Base-by-base conservation (phyloP, 2,888 invertebrate species). In the Calliphora vomitoria region DNA sequence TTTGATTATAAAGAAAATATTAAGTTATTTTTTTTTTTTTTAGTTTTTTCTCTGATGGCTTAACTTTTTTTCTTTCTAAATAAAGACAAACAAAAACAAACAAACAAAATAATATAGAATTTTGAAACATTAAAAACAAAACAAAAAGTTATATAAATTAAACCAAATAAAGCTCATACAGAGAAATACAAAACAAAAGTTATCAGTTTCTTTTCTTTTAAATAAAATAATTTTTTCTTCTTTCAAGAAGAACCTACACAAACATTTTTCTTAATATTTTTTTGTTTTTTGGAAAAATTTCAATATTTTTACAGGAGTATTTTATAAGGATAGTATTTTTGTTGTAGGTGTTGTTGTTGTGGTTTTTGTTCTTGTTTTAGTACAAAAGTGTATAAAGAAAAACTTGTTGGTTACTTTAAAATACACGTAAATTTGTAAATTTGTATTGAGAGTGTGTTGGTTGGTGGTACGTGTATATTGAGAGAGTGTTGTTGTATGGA, bases 11-110 rank as follows among this genome's bases (percentile, higher is more conserved):
- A 69, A 82, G 55, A 55, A 18, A 64, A 3, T 11, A 60, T 31
- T 76, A 13, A 68, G 84, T 88, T 86, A 69, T 85, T 85, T 68
- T 81, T 81, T 83, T 71, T 85, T 85, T 68, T 81, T 81, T 83
- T 71, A 83, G 72, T 81, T 76, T 79, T 44, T 71, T 83, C 79
- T 84, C 86, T 82, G 76, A 47, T 44, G 75, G 76, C 72, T 76
- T 82, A 62, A 60, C 3, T 78, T 82, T 69, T 69, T 35, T 35
- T 71, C 53, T n/a, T 8, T 25, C 25, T 31, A 31, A 55, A 72
- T 31, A 71, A 62, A 68, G 69, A 74, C 64, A 68, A 85, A 76
- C 53, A 76, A 68, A 68, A 71, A 84, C 58, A 64, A 87, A 78
- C 84, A 86, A 25, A 25, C 25, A 25, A 71, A 85, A 81, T 41